Base-by-base conservation (phyloP, 2,888 invertebrate genomes). In the Thereva unica region DNA sequence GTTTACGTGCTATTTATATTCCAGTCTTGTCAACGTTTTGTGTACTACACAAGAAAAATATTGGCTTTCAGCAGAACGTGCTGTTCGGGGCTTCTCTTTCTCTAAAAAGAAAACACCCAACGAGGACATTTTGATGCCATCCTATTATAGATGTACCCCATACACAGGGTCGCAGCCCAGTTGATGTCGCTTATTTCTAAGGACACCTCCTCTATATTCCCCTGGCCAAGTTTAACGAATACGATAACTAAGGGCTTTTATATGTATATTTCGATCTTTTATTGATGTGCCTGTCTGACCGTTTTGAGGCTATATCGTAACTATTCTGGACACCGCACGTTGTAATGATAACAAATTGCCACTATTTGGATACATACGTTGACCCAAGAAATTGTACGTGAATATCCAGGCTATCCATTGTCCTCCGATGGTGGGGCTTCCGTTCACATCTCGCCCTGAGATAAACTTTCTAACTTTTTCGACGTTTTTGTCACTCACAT, bases 1-100 rank as follows among this genome's bases (percentile, higher is more conserved):
- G 50, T 61, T 61, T 61, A 61, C 61, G 61, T 61, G 47, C 61
- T 50, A 61, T 61, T 61, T 61, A 41, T 61, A 61, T 61, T 61
- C 61, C 37, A 50, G 61, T 61, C 61, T 50, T 61, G 61, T 61
- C 40, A 61, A 50, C 45, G 9, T 61, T 38, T 61, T 50, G 61
- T 61, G 61, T 47, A 61, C 40, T 61, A 61, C 49, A 61, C 61
- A 61, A 61, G 50, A 50, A 61, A 61, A 61, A 61, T 61, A 61
- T 61, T 61, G 61, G 61, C 50, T 61, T 61, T 61, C 61, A 61
- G 61, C 61, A 61, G 50, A 61, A 61, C 61, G 61, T 61, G 61
- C 61, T 50, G 8, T 61, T 50, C 50, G 41, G 50, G 12, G 8
- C 10, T 37, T 59, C 47, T 35, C 10, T 37, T 47, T 59, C 37